phyloP scores from a whole-genome alignment of 2,113 vertebrate genomes.

The Nibea coibor region DNA sequence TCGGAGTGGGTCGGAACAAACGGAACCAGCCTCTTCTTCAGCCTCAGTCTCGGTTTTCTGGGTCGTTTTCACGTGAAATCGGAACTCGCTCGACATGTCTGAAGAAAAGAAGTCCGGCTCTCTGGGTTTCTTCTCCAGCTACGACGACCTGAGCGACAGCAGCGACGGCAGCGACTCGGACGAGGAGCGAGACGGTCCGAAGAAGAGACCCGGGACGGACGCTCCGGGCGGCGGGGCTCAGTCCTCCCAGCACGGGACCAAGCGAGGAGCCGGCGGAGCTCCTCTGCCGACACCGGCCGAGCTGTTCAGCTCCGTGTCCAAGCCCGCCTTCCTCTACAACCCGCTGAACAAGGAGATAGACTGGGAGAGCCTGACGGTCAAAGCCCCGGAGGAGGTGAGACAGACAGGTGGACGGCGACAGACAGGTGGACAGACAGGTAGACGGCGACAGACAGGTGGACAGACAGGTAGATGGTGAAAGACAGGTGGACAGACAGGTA shows the following conservation, averaged over 20 bases:
- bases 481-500: too few relatives aligned
- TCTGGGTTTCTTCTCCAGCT: conserved; percentile 91
- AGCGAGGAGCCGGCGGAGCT: conserved; percentile 62
- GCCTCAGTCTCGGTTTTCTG: too few relatives aligned
- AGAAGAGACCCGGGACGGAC: conserved; percentile 54
- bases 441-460: too few relatives aligned
- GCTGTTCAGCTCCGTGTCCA: conserved; percentile 90
- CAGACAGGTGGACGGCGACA: background rate
- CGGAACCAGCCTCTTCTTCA: too few relatives aligned
- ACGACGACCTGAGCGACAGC: conserved; percentile 84
- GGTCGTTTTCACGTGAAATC: background rate
- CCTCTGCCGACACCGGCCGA: conserved; percentile 89
- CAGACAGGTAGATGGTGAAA: too few relatives aligned
- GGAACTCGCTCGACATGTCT: conserved; percentile 76
- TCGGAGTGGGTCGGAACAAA: background rate
- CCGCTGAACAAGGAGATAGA: conserved; percentile 93
- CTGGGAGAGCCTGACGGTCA: conserved; percentile 92
- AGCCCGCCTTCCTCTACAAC: conserved; percentile 93
- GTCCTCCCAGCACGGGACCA: conserved; percentile 64
- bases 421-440: background rate
- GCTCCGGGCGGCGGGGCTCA: conserved; percentile 7
- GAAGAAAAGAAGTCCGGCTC: conserved; percentile 88
- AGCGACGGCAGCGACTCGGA: conserved; percentile 82
- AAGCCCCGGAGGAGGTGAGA: conserved; percentile 92
- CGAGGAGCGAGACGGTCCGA: conserved; percentile 68